A percentile compares a stretch with the other conserved stretches of the same genome.
Evolutionary conservation across 2,888 invertebrate species (phyloP).

Genomic region (Dusona sp.): DNA sequence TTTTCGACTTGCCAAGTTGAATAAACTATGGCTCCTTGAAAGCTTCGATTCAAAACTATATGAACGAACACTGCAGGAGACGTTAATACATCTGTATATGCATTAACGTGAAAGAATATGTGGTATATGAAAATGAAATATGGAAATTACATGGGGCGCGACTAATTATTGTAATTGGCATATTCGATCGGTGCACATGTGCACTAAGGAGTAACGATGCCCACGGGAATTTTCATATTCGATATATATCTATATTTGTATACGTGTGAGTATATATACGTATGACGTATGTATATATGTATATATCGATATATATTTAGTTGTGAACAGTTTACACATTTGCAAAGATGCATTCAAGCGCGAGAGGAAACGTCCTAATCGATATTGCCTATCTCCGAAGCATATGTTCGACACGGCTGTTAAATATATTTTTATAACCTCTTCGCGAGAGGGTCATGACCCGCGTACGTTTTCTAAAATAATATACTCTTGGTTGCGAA

Average conservation of each 20-base stretch:
- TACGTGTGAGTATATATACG: neutral
- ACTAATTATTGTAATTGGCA: constrained; percentile 71
- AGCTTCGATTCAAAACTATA: constrained; percentile 35
- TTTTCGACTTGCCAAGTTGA: constrained; percentile 63
- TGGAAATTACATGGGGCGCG: constrained; percentile 65
- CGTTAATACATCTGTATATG: neutral
- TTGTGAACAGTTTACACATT: constrained; percentile 39
- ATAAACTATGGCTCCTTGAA: constrained; percentile 59
- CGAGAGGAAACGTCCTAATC: constrained; percentile 66
- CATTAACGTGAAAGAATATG: neutral
- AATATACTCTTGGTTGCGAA: constrained; percentile 40
- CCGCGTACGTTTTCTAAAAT: constrained; percentile 45
- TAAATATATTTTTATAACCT: constrained; percentile 54
- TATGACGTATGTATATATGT: neutral
- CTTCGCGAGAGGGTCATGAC: constrained; percentile 49
- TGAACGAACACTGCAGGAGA: constrained; percentile 2
- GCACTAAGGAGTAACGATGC: constrained; percentile 44
- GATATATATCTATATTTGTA: neutral
- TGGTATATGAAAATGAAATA: constrained; percentile 53
- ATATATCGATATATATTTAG: neutral
- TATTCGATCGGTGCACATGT: constrained; percentile 49
- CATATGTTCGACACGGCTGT: constrained; percentile 68
- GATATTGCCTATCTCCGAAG: constrained; percentile 69
- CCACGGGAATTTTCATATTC: constrained; percentile 45
- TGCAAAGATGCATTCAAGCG: constrained; percentile 34